Conservation (phyloP, 2,113 vertebrate species). For the Atrichornis clamosus region DNA sequence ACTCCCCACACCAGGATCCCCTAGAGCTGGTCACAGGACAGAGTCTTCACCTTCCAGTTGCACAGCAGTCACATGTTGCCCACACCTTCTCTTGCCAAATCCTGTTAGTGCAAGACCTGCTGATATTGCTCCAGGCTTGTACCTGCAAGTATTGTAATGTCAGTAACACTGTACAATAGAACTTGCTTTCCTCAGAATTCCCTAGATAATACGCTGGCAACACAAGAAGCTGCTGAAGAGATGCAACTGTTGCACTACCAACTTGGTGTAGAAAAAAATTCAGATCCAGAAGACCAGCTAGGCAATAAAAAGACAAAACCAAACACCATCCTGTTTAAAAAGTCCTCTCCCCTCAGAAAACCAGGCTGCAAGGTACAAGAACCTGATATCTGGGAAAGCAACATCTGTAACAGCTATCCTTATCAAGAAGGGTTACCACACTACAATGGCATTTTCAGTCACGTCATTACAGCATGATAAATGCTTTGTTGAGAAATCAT, state of each 20-base stretch:
- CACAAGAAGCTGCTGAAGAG: not conserved
- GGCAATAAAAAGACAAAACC: not conserved
- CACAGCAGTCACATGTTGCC: not conserved
- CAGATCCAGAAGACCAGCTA: not conserved
- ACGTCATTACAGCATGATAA: not conserved
- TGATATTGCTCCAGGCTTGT: rapidly evolving
- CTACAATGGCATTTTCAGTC: not conserved
- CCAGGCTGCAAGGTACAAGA: not conserved
- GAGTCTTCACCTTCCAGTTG: not conserved
- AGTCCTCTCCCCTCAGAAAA: not conserved
- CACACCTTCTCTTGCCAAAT: not conserved
- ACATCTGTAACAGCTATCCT: not conserved
- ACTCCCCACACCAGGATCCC: not conserved
- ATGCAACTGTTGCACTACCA: not conserved
- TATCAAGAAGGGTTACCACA: not conserved
- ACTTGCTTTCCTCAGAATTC: not conserved
- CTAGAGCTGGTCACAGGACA: not conserved
- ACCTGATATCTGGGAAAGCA: not conserved
- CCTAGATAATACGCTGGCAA: not conserved
- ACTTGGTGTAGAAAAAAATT: not conserved
- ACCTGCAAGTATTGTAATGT: rapidly evolving
- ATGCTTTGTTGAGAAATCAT: not conserved
- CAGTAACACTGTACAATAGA: not conserved
- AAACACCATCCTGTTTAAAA: not conserved
- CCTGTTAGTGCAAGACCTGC: not conserved